Evolutionary conservation across 2,797 vertebrate species (phyloP).

Genomic region (Arrhamphus sclerolepis): DNA sequence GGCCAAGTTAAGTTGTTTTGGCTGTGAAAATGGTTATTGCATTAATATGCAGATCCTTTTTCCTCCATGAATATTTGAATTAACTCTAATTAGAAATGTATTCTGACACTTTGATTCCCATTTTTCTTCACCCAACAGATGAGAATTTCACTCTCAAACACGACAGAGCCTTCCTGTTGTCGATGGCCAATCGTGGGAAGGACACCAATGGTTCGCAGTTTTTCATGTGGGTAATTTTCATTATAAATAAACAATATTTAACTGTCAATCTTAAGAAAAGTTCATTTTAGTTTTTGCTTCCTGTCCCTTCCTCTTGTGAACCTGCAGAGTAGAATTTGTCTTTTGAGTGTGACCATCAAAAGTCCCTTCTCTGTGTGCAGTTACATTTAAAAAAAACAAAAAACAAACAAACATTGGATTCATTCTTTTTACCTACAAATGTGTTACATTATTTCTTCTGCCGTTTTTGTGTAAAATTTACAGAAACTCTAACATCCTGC

Average conservation of each 20-base stretch:
- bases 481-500: slow-evolving; percentile 99
- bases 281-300: slow-evolving; percentile 44
- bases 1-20: slow-evolving; percentile 29
- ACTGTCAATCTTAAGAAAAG: slow-evolving; percentile 26
- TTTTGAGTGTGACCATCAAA: slow-evolving; percentile 62
- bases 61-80: slow-evolving; percentile 36
- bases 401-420: slow-evolving; percentile 86
- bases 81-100: background rate
- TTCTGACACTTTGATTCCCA: slow-evolving; percentile 32
- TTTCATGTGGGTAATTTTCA: slow-evolving; percentile 93
- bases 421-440: slow-evolving; percentile 92
- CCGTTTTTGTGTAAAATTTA: slow-evolving; percentile 99
- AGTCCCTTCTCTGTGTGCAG: slow-evolving; percentile 67
- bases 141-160: slow-evolving; percentile 99
- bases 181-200: slow-evolving; percentile 99
- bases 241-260: slow-evolving; percentile 13
- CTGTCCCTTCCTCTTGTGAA: slow-evolving; percentile 51
- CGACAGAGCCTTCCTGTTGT: slow-evolving; percentile 97
- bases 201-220: slow-evolving; percentile 99
- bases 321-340: slow-evolving; percentile 52
- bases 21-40: slow-evolving; percentile 21
- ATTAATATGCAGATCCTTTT: slow-evolving; percentile 20
- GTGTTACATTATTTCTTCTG: slow-evolving; percentile 99
- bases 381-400: slow-evolving; percentile 80
- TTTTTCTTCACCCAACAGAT: slow-evolving; percentile 88